A percentile compares a stretch with the other conserved stretches of the same genome.
phyloP scores from a whole-genome alignment of 1,140 invertebrate species.

The Bombus impatiens region DNA sequence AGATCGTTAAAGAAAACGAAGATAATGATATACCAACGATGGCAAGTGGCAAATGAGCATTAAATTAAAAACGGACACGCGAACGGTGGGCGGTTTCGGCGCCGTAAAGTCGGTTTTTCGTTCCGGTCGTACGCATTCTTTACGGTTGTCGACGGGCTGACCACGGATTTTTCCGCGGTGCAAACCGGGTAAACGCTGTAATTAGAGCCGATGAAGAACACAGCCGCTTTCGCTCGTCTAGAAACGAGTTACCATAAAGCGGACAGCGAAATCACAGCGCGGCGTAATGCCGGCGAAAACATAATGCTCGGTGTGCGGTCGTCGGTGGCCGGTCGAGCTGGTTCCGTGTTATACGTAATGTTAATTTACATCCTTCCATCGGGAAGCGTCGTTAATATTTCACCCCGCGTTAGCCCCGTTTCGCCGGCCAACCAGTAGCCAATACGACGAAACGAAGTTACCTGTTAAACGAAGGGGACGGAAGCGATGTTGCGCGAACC shows the following conservation, averaged over 20 bases:
- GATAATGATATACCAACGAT: background rate
- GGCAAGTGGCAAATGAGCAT: too few relatives aligned
- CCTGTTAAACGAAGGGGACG: slow-evolving; percentile 3
- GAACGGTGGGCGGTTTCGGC: slow-evolving; percentile 16
- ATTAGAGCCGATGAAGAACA: slow-evolving; percentile 53
- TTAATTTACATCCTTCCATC: slow-evolving; percentile 25
- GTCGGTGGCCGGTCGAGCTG: slow-evolving; percentile 18
- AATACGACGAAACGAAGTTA: slow-evolving; percentile 10
- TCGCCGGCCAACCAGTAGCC: background rate
- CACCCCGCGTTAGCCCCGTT: slow-evolving; percentile 40
- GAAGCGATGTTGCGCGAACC: background rate
- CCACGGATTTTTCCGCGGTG: slow-evolving; percentile 28
- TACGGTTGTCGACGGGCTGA: background rate
- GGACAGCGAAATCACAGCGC: slow-evolving; percentile 46
- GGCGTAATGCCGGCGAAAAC: slow-evolving; percentile 29
- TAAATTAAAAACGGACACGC: background rate
- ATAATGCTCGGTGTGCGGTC: slow-evolving; percentile 43
- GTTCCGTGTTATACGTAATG: slow-evolving; percentile 59
- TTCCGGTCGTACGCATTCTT: background rate
- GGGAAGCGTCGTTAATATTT: slow-evolving; percentile 46
- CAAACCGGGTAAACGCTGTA: slow-evolving; percentile 49
- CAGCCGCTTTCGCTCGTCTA: slow-evolving; percentile 45
- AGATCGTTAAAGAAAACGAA: background rate
- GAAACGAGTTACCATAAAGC: slow-evolving; percentile 55
- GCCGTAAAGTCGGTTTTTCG: slow-evolving; percentile 1